These are phyloP conservation scores for Brachyopa scutellaris DNA, from an alignment of 2,888 invertebrate genomes.

Conservation along the genomic window DNA sequence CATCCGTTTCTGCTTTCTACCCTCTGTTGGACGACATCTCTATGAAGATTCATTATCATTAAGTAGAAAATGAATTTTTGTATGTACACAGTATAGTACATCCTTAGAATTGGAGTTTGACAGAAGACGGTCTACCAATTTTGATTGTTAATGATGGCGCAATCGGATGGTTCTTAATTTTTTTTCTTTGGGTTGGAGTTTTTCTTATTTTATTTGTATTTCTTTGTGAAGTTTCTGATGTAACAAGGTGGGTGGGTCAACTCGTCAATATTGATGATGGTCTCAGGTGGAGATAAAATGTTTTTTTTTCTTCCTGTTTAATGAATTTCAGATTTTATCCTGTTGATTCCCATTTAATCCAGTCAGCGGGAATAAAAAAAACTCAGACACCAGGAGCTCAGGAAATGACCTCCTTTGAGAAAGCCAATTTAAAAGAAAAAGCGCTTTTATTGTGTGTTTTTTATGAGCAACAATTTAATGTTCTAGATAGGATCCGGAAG, in stretches of 20 bases:
- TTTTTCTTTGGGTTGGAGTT: slow-evolving; percentile 43
- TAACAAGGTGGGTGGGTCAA: slow-evolving; percentile 26
- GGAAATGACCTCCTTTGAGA: slow-evolving; percentile 5
- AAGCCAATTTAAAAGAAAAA: background rate
- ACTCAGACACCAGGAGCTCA: background rate
- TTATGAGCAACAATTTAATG: slow-evolving; percentile 9
- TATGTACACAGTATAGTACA: slow-evolving; percentile 2
- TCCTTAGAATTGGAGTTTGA: background rate
- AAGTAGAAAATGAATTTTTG: slow-evolving; percentile 60
- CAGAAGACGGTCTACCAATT: slow-evolving; percentile 16
- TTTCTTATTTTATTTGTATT: slow-evolving; percentile 4
- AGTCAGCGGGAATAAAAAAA: slow-evolving; percentile 12
- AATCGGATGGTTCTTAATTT: slow-evolving; percentile 65
- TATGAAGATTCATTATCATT: slow-evolving; percentile 67
- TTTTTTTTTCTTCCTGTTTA: background rate
- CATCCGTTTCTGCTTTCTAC: slow-evolving; percentile 16
- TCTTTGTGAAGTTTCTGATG: slow-evolving; percentile 10
- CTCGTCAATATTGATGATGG: slow-evolving; percentile 24
- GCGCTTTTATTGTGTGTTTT: background rate
- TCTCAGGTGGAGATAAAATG: slow-evolving; percentile 11
- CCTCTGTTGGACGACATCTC: background rate
- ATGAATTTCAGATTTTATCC: slow-evolving; percentile 43
- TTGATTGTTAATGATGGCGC: slow-evolving; percentile 68
- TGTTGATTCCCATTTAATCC: slow-evolving; percentile 37
- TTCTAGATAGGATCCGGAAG: background rate